Conservation (phyloP, 1,140 invertebrate genomes). For the Rhyzopertha dominica region DNA sequence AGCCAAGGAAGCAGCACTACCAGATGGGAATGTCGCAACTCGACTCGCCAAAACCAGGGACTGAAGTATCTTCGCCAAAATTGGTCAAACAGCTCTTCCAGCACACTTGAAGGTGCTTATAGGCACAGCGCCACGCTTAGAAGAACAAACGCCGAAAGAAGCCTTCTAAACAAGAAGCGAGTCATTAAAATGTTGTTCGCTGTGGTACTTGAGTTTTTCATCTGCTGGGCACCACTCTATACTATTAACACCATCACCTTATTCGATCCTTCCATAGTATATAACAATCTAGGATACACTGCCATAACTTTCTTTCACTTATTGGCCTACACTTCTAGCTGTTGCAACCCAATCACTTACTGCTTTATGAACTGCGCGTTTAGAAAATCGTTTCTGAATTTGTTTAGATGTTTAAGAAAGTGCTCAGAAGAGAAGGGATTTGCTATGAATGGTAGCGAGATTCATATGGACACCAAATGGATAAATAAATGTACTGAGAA, state of each 20-base stretch:
- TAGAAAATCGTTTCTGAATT: conserved; percentile 55
- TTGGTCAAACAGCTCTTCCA: conserved; percentile 33
- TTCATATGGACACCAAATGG: conserved; percentile 40
- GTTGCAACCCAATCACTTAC: conserved; percentile 72
- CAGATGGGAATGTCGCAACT: conserved; percentile 24
- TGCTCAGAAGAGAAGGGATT: conserved; percentile 15
- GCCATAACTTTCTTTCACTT: conserved; percentile 58
- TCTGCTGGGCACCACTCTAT: conserved; percentile 72
- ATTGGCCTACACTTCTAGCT: conserved; percentile 62
- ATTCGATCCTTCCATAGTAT: conserved; percentile 53
- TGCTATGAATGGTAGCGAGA: conserved; percentile 32
- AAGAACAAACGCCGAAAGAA: conserved; percentile 48
- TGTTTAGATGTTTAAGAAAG: conserved; percentile 50
- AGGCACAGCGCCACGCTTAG: conserved; percentile 22
- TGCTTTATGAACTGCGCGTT: conserved; percentile 73
- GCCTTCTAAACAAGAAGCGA: conserved; percentile 48
- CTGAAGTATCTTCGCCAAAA: conserved; percentile 32
- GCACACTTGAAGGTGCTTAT: conserved; percentile 24
- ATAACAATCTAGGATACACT: conserved; percentile 48
- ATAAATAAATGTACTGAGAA: conserved; percentile 20
- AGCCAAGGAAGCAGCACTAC: conserved; percentile 28
- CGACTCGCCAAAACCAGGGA: conserved; percentile 17
- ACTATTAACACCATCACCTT: conserved; percentile 59
- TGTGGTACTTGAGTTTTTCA: conserved; percentile 69
- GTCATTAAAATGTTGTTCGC: conserved; percentile 54